A percentile compares a stretch with the other conserved stretches of the same genome.
Evolutionary conservation across 2,888 invertebrate species (phyloP).

Genomic region (Yponomeuta cagnagella): DNA sequence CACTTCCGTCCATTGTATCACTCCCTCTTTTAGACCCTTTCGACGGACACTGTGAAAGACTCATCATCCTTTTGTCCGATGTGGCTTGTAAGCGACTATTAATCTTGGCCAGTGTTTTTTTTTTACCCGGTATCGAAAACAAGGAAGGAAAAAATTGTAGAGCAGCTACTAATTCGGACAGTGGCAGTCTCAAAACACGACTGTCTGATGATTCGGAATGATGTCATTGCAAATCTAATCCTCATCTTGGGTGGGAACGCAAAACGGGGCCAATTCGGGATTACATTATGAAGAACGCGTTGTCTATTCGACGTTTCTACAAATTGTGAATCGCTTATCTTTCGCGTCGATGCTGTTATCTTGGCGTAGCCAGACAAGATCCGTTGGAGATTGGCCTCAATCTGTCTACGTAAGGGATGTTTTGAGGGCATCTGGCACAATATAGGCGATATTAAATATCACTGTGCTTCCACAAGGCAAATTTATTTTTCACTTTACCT

Average conservation of each 20-base stretch:
- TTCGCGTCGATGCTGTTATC: background rate
- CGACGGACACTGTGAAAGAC: slow-evolving; percentile 26
- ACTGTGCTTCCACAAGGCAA: background rate
- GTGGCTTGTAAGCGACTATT: background rate
- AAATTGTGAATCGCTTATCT: background rate
- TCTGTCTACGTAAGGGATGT: background rate
- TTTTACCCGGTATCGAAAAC: background rate
- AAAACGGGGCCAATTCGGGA: background rate
- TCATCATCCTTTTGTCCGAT: background rate
- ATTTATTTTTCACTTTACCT: background rate
- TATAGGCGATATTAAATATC: background rate
- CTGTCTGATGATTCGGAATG: background rate
- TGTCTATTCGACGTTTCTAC: background rate
- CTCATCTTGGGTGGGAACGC: background rate
- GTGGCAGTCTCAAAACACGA: background rate
- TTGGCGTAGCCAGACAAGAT: background rate
- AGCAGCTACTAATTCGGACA: background rate
- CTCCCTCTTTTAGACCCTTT: slow-evolving; percentile 42
- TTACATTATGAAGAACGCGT: background rate
- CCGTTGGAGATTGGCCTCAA: background rate
- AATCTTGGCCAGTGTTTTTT: background rate
- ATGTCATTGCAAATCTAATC: background rate
- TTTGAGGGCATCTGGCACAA: background rate
- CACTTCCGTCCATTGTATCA: slow-evolving; percentile 63
- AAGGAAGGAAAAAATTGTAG: background rate